Conservation (phyloP, 1,140 invertebrate species). For the Trichonephila clavipes region DNA sequence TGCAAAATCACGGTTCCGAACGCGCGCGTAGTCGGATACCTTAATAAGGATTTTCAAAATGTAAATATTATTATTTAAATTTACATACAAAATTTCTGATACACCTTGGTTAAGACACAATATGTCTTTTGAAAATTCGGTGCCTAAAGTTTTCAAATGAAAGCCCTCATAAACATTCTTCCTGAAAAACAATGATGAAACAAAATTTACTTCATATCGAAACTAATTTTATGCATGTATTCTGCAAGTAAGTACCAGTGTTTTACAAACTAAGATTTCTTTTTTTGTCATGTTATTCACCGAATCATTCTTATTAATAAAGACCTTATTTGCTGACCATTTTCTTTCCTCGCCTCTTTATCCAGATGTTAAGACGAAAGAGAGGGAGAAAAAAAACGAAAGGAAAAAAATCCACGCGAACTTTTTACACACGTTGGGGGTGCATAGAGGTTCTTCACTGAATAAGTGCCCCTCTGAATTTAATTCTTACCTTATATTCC, state of each 20-base stretch:
- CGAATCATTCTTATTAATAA: not conserved
- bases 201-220: not conserved
- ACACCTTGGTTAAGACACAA: too few relatives aligned
- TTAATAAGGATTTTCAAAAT: too few relatives aligned
- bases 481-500: conserved; percentile 9
- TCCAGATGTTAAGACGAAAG: not conserved
- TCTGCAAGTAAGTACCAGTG: not conserved
- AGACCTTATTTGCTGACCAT: not conserved
- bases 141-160: not conserved
- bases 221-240: not conserved
- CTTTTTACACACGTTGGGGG: conserved; percentile 10
- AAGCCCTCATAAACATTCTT: too few relatives aligned
- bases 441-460: not conserved
- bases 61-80: too few relatives aligned
- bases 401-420: not conserved
- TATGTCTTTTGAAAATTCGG: not conserved
- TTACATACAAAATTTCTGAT: too few relatives aligned
- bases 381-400: not conserved
- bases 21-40: too few relatives aligned
- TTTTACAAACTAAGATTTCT: not conserved
- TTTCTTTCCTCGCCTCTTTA: conserved; percentile 2
- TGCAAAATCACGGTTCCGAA: too few relatives aligned
- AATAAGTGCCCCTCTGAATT: conserved; percentile 28
- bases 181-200: not conserved
- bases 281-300: not conserved